phyloP scores from a whole-genome alignment of 2,113 vertebrate genomes.

The Motacilla alba region DNA sequence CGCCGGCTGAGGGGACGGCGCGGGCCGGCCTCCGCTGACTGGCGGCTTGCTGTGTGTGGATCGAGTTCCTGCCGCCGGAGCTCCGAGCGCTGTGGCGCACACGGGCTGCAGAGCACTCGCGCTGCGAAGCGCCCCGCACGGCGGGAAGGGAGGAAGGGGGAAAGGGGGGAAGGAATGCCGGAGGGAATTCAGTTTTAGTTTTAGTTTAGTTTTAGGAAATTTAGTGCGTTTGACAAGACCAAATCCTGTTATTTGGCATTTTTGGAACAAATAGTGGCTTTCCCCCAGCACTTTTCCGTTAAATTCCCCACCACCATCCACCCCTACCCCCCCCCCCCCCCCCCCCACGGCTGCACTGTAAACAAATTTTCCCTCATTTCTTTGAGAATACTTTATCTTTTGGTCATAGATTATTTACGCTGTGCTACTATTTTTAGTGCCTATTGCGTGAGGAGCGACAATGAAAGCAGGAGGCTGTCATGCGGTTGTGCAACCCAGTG shows the following conservation, averaged over 20 bases:
- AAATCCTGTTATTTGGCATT: not conserved
- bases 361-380: not conserved
- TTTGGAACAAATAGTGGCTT: not conserved
- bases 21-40: too few relatives aligned
- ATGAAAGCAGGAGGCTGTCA: not conserved
- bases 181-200: too few relatives aligned
- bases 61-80: too few relatives aligned
- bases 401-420: not conserved
- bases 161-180: too few relatives aligned
- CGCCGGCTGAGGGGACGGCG: accelerated
- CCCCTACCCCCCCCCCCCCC: accelerated
- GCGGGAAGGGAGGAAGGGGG: too few relatives aligned
- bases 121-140: too few relatives aligned
- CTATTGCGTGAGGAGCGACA: not conserved
- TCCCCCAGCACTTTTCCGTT: not conserved
- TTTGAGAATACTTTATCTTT: not conserved
- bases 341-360: accelerated
- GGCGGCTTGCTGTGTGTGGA: too few relatives aligned
- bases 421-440: not conserved
- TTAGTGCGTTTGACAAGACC: not conserved
- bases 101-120: too few relatives aligned
- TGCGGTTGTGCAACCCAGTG: not conserved
- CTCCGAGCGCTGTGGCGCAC: too few relatives aligned
- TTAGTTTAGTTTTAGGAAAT: too few relatives aligned
- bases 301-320: accelerated